These are phyloP conservation scores for Galerucella pusilla DNA, from an alignment of 2,888 invertebrate genomes.

Conservation along the genomic window DNA sequence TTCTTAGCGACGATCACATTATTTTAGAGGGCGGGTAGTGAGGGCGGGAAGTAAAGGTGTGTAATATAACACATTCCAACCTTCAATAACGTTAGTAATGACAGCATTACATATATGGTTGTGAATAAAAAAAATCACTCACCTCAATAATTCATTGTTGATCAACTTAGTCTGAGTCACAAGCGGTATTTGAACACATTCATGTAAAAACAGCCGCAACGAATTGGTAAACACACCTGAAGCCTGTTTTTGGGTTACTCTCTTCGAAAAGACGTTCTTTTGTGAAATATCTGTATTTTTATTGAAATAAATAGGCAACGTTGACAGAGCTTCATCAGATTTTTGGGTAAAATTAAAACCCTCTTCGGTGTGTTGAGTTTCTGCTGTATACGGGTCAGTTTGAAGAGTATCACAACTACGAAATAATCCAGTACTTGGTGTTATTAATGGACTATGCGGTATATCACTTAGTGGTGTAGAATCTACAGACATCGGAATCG, in stretches of 20 bases:
- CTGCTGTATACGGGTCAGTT: slow-evolving; percentile 57
- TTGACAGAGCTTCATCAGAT: slow-evolving; percentile 13
- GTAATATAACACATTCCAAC: too few species aligned
- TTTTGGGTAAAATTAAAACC: slow-evolving; percentile 51
- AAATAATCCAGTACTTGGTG: slow-evolving; percentile 48
- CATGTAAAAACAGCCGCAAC: slow-evolving; percentile 57
- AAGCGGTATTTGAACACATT: slow-evolving; percentile 73
- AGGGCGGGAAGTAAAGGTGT: too few species aligned
- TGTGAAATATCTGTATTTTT: slow-evolving; percentile 20
- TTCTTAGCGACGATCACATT: too few species aligned
- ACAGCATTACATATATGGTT: too few species aligned
- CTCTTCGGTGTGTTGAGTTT: slow-evolving; percentile 67
- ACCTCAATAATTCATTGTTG: slow-evolving; percentile 75
- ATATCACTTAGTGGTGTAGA: slow-evolving; percentile 60
- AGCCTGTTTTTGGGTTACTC: slow-evolving; percentile 62
- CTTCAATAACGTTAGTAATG: too few species aligned
- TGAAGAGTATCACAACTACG: slow-evolving; percentile 46
- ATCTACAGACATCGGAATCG: slow-evolving; percentile 62
- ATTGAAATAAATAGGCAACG: slow-evolving; percentile 34
- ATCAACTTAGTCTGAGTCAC: slow-evolving; percentile 76
- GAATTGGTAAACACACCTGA: slow-evolving; percentile 58
- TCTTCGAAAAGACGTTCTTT: slow-evolving; percentile 53
- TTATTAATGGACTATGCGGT: slow-evolving; percentile 45
- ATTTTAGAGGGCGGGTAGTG: too few species aligned
- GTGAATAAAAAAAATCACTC: not conserved